Base-by-base conservation (phyloP, 2,888 invertebrate genomes). In the Stenchaetothrips biformis region DNA sequence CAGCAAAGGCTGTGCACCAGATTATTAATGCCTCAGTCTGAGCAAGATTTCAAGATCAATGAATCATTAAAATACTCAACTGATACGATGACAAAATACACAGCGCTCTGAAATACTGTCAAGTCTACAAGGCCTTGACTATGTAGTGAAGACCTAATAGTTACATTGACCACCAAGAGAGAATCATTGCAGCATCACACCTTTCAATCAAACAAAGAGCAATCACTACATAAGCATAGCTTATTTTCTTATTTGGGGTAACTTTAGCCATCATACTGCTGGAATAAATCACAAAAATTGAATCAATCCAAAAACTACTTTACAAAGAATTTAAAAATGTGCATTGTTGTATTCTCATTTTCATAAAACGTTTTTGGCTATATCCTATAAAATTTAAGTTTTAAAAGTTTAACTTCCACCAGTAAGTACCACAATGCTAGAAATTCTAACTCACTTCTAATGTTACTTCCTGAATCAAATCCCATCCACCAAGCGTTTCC, bases 321-420 rank as follows among this genome's bases (percentile, higher is more conserved):
- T 74, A 21, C 67, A 74, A 25, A 25, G 67, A 74, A 74, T 74
- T 74, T 74, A 74, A 74, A 74, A 74, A 11, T 74, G n/a, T 25
- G 11, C 25, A 25, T 21, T 25, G 67, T 74, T 21, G 67, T 21
- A 74, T 74, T 21, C 67, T 74, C 67, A 74, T 74, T 74, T 53
- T 74, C 67, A 74, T 74, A 74, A 74, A 74, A 74, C 25, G 67
- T 74, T 74, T 25, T 74, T 74, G 67, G 67, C n/a, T 74, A 25
- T 25, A 25, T 74, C 67, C 25, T 74, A 74, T 74, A 74, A 74
- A 74, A 74, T 74, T 74, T 74, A 21, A 74, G 37, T 37, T 74
- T 74, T 74, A 74, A 74, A 74, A 74, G 25, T 74, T 74, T 7
- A 11, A 74, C 67, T 74, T 21, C 67, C 67, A 74, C 67, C 67